Conservation (phyloP, 1,140 invertebrate genomes). For the Parapsyche elsis region DNA sequence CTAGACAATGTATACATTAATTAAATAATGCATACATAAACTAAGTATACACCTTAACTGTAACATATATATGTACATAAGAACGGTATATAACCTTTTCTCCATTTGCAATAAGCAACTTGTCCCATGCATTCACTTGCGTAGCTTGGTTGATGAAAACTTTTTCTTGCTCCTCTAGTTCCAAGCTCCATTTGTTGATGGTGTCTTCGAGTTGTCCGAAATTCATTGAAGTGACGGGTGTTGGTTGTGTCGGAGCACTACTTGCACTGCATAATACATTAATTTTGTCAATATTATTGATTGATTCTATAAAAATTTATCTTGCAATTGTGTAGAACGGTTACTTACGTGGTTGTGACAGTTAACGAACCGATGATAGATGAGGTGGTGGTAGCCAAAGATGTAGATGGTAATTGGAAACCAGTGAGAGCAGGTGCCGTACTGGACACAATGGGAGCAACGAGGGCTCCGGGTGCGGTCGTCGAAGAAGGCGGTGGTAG, state of each 20-base stretch:
- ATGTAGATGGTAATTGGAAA: slow-evolving; percentile 58
- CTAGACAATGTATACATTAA: no score
- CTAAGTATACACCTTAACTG: no score
- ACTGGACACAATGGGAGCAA: slow-evolving; percentile 45
- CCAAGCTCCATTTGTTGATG: slow-evolving; percentile 96
- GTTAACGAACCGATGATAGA: slow-evolving; percentile 63
- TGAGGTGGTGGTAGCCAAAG: slow-evolving; percentile 61
- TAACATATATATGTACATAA: no score
- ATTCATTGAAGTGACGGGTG: slow-evolving; percentile 72
- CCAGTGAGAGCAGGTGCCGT: slow-evolving; percentile 51
- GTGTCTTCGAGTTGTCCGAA: slow-evolving; percentile 92
- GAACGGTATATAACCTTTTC: slow-evolving; percentile 75
- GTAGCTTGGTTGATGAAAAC: slow-evolving; percentile 93
- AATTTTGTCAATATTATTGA: slow-evolving; percentile 1
- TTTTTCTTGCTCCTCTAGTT: slow-evolving; percentile 94
- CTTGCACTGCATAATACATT: slow-evolving; percentile 59
- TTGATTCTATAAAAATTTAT: not conserved
- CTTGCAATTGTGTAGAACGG: slow-evolving; percentile 32
- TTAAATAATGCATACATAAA: no score
- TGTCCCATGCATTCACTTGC: slow-evolving; percentile 95
- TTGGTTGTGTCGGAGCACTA: slow-evolving; percentile 62
- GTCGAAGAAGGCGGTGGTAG: not conserved
- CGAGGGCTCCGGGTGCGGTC: not conserved
- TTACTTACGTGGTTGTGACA: slow-evolving; percentile 65
- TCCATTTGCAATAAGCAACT: slow-evolving; percentile 88